Base-by-base conservation (phyloP, 2,113 vertebrate species). In the Engystomops pustulosus region DNA sequence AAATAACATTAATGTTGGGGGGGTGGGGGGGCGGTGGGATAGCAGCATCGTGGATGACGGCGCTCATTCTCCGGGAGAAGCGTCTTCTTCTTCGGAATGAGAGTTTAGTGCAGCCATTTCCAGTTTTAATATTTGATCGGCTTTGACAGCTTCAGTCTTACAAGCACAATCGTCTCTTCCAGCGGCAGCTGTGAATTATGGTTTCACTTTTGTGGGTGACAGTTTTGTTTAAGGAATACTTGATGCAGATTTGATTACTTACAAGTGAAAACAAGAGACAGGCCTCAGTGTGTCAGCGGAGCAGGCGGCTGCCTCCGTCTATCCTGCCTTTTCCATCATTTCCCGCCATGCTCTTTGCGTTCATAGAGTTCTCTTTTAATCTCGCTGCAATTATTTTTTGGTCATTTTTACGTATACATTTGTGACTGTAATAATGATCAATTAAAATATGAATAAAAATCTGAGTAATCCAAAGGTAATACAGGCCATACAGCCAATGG, bases 161-260 rank as follows among this genome's bases (percentile, higher is more conserved):
- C 36, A 53, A 41, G 80, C 51, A 45, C 23, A 32, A n/a, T 25
- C 15, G 25, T 1, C 47, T n/a, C 4, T 45, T 72, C 23, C 34
- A 72, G 51, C 36, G 49, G 34, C 44, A 82, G 68, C 68, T 44
- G 75, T 27, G 49, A 58, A 82, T 72, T 82, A 58, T 82, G 68
- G 49, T 58, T 32, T 82, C 80, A 60, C 47, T 82, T 82, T 72
- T 58, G 68, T 53, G 51, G 80, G 68, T 72, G 80, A 82, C 80
- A 72, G 68, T 82, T 58, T 70, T 72, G 80, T 38, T 72, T 72
- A 82, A 45, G 68, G 25, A 41, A 72, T 36, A 82, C 51, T 12
- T 53, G 49, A 82, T 72, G 68, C 68, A 82, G 68, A 72, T 72
- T 60, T 82, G 68, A 82, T 82, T 72, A 82, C 47, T 44, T 82